Base-by-base conservation (phyloP, 2,113 vertebrate genomes). In the Mirounga angustirostris region DNA sequence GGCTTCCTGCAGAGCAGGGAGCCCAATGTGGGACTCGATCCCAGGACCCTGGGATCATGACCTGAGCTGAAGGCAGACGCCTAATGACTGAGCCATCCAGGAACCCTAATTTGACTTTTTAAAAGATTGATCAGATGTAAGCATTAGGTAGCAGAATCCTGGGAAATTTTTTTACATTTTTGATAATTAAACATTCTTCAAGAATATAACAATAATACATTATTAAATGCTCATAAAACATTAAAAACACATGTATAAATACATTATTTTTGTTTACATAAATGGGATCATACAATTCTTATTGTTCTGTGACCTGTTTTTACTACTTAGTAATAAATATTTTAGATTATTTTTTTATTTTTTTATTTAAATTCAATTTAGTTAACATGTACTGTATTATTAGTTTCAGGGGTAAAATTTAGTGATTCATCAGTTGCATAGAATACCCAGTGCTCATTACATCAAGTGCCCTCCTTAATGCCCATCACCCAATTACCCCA, bases 261-360 rank as follows among this genome's bases (percentile, higher is more conserved):
- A 30, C 52, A 3, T 9, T 22, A 5, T 86, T 90, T 86, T 91
- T 59, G 0, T 43, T 86, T 92, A 65, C 3, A 19, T 54, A 82
- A 90, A 52, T 36, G n/a, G 65, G n/a, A 65, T 87, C 24, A 50
- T 79, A 8, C 7, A 90, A n/a, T 84, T 19, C 26, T 85, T 89
- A n/a, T 73, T 54, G 56, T 94, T 94, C 61, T 74, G 8, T 92
- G 36, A 92, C 10, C 54, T 87, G 12, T 74, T 40, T 87, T 83
- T 92, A 65, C 5, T 94, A 73, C 11, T 79, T 95, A 92, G 43
- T 56, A 52, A 33, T 56, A 88, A 85, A n/a, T 69, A 69, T 67
- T n/a, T 67, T 67, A 18, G 65, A 67, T n/a, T 61, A 61, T 18
- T 67, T 67, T 67, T n/a, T 18, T 7, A 67, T 16, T n/a, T 19